phyloP scores from a whole-genome alignment of 2,888 invertebrate species.

The Diachrysia chrysitis region DNA sequence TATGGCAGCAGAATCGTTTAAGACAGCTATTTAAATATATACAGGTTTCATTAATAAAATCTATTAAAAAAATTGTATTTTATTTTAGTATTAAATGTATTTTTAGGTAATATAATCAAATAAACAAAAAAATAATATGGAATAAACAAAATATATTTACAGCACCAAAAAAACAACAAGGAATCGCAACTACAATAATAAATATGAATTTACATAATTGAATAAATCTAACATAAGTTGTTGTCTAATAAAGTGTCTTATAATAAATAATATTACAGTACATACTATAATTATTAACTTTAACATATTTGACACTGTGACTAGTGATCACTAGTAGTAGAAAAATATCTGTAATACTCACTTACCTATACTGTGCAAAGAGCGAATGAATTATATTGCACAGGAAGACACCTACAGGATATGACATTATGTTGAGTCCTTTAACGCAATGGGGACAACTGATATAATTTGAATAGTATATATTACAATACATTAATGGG shows the following conservation, averaged over 20 bases:
- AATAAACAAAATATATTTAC: slow-evolving; percentile 53
- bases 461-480: no score
- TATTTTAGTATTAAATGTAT: background rate
- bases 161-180: slow-evolving; percentile 44
- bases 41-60: slow-evolving; percentile 46
- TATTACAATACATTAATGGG: no score
- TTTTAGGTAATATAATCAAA: background rate
- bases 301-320: no score
- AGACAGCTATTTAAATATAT: slow-evolving; percentile 23
- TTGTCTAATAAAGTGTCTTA: background rate
- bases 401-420: no score
- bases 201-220: background rate
- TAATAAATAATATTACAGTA: no score
- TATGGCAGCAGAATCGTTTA: slow-evolving; percentile 6
- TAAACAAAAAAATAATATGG: slow-evolving; percentile 7
- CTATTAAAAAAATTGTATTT: slow-evolving; percentile 14
- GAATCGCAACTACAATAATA: slow-evolving; percentile 9
- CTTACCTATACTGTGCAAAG: no score
- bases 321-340: no score
- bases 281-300: no score
- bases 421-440: no score
- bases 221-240: background rate
- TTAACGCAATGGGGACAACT: no score
- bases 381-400: no score
- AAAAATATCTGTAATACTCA: no score